Conservation (phyloP, 2,797 vertebrate species). For the Alcedo quadribrachys region DNA sequence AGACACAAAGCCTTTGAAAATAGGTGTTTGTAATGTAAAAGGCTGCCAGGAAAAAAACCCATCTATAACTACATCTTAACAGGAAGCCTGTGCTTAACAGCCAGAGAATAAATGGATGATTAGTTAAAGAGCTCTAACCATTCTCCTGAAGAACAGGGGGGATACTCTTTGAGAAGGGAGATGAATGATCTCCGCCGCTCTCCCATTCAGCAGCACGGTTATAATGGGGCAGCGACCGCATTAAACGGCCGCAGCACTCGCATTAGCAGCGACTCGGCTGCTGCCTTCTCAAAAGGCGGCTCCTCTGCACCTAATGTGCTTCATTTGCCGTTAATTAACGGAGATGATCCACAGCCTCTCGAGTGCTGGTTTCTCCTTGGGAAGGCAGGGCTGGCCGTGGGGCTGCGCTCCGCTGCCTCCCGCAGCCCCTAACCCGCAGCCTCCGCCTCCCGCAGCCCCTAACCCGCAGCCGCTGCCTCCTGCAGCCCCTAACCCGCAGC, state of each 20-base stretch:
- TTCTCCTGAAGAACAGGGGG: not conserved
- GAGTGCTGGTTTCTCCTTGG: not conserved
- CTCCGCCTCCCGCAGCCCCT: no score
- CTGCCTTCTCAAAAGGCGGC: not conserved
- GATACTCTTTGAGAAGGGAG: not conserved
- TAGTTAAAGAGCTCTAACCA: slow-evolving; percentile 1
- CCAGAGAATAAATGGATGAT: slow-evolving; percentile 33
- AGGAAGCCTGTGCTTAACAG: not conserved
- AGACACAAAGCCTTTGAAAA: not conserved
- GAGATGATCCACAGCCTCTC: not conserved
- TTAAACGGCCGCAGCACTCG: not conserved
- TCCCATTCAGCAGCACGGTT: not conserved
- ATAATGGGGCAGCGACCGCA: not conserved
- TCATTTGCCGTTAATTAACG: not conserved
- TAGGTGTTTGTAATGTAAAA: not conserved
- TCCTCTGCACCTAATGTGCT: not conserved
- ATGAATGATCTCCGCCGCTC: not conserved
- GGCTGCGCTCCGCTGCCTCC: not conserved
- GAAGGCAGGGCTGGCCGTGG: not conserved
- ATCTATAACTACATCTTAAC: not conserved
- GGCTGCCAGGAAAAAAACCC: not conserved
- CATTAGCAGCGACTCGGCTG: not conserved
- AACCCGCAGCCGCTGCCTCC: not conserved
- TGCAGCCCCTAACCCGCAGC: no score
- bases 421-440: no score